Percentiles rank a stretch among this genome's conserved stretches.
Evolutionary conservation across 2,888 invertebrate species (phyloP).

Genomic region (Amphiduros pacificus): DNA sequence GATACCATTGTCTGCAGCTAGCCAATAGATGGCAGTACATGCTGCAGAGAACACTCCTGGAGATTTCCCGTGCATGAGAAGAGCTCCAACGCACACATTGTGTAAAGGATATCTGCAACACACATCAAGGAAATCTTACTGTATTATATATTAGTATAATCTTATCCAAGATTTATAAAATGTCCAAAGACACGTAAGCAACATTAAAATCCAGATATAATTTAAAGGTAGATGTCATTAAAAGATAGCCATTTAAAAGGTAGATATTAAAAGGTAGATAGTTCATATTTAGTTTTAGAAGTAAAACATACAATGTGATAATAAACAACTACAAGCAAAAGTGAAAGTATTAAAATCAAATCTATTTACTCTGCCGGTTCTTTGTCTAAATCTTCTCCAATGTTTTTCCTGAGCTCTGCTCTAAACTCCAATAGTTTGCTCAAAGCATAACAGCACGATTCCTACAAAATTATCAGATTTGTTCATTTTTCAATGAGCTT

Average conservation of each 20-base stretch:
- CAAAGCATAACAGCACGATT: neutral
- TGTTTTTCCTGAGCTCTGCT: neutral
- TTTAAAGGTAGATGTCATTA: too few species aligned
- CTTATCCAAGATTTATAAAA: neutral
- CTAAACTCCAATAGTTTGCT: neutral
- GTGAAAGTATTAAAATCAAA: neutral
- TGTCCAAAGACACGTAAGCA: neutral
- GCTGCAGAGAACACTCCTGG: constrained; percentile 36
- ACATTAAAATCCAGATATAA: neutral
- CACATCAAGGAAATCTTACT: neutral
- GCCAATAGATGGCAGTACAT: constrained; percentile 45
- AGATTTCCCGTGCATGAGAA: constrained; percentile 38
- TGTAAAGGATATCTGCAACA: constrained; percentile 42
- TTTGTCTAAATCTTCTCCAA: neutral
- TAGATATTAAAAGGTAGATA: too few species aligned
- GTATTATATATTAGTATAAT: neutral
- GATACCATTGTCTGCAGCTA: constrained; percentile 52
- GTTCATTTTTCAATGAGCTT: too few species aligned
- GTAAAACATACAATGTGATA: too few species aligned
- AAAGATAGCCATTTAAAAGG: too few species aligned
- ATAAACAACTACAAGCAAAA: too few species aligned
- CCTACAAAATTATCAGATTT: too few species aligned
- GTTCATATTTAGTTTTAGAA: too few species aligned
- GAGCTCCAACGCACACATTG: constrained; percentile 42
- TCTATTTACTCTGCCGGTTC: neutral